Conservation (phyloP, 2,113 vertebrate genomes). For the Tiliqua scincoides region DNA sequence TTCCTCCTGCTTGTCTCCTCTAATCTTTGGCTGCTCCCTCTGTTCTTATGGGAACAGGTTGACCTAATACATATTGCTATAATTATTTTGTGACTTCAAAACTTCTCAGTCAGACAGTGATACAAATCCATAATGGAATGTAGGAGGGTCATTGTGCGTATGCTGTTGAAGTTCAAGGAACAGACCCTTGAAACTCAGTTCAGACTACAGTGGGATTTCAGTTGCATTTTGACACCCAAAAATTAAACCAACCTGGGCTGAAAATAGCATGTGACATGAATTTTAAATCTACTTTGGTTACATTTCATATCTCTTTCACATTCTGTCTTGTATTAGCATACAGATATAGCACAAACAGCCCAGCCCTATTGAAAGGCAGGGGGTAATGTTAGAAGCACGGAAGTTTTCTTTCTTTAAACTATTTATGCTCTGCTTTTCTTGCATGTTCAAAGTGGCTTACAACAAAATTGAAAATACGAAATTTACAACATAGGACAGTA, state of each 20-base stretch:
- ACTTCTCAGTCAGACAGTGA: background rate
- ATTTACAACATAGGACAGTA: no score
- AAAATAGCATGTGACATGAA: background rate
- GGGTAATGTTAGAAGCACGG: no score
- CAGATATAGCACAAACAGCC: background rate
- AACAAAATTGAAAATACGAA: no score
- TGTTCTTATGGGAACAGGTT: background rate
- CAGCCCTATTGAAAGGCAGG: no score
- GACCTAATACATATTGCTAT: background rate
- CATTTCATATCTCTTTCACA: background rate
- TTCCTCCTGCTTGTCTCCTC: conserved; percentile 13
- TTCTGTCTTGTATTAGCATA: background rate
- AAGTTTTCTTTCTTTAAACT: no score
- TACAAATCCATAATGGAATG: background rate
- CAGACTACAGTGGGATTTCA: background rate
- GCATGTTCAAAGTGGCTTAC: no score
- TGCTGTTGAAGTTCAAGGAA: background rate
- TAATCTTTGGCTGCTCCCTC: background rate
- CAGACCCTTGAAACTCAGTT: accelerated
- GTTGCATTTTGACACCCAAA: background rate
- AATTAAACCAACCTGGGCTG: background rate
- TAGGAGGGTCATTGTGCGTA: background rate
- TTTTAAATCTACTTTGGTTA: background rate
- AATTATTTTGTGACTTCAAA: conserved; percentile 24
- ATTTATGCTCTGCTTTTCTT: no score